Conservation (phyloP, 2,113 vertebrate genomes). For the Crotalus horridus region DNA sequence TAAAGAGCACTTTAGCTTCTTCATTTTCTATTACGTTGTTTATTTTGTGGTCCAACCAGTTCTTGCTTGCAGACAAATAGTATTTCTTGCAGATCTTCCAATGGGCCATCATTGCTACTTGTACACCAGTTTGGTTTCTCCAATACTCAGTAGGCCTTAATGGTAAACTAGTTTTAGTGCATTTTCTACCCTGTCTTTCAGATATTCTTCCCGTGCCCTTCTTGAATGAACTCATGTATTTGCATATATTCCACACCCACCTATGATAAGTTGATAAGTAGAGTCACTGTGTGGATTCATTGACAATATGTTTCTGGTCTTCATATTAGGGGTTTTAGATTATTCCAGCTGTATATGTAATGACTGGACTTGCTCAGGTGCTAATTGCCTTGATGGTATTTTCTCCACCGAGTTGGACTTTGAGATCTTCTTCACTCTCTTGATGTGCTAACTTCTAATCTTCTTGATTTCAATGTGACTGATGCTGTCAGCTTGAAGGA, state of each 20-base stretch:
- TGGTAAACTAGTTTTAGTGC: neutral
- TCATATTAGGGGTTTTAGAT: neutral
- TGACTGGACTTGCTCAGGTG: neutral
- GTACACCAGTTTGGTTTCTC: neutral
- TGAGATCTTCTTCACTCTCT: neutral
- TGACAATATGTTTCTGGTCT: neutral
- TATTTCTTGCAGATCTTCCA: neutral
- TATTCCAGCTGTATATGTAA: neutral
- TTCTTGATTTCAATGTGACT: neutral
- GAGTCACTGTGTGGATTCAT: neutral
- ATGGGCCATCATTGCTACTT: neutral
- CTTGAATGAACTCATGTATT: neutral
- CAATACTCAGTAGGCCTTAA: neutral
- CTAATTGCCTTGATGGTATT: neutral
- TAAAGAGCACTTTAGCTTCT: neutral
- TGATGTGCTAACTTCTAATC: neutral
- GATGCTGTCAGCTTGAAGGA: neutral
- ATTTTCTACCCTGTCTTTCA: neutral
- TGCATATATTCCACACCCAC: neutral
- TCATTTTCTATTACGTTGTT: neutral
- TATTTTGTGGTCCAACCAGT: neutral
- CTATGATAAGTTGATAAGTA: neutral
- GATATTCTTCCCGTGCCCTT: neutral
- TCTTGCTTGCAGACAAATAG: neutral
- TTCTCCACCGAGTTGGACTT: neutral